Conservation (phyloP, 2,888 invertebrate species). For the Abscondita cerata region DNA sequence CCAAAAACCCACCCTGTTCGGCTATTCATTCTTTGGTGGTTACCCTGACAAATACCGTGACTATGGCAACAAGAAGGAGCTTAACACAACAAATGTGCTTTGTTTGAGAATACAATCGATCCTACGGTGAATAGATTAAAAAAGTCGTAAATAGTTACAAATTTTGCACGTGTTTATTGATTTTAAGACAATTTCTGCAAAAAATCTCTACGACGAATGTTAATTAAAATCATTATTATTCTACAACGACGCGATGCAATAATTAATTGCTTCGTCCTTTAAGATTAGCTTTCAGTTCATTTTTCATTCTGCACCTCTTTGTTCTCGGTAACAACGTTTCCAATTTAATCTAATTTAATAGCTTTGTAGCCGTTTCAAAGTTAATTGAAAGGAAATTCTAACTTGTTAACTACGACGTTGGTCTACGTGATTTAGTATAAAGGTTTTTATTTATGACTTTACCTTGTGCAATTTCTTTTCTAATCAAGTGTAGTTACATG, state of each 20-base stretch:
- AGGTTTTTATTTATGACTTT: slow-evolving; percentile 1
- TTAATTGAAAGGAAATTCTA: slow-evolving; percentile 6
- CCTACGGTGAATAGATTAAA: neutral
- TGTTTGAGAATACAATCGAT: slow-evolving; percentile 6
- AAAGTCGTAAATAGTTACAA: too few species aligned
- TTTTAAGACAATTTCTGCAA: too few species aligned
- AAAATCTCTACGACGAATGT: too few species aligned
- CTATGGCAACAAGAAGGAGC: slow-evolving; percentile 25
- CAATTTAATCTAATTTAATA: slow-evolving; percentile 12
- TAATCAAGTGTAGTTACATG: neutral
- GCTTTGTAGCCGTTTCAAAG: slow-evolving; percentile 5
- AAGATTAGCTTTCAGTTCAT: neutral
- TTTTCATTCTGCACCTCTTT: slow-evolving; percentile 1
- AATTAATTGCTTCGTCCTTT: slow-evolving; percentile 8
- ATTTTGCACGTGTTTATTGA: too few species aligned
- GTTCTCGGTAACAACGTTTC: slow-evolving; percentile 7
- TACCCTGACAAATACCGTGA: slow-evolving; percentile 24
- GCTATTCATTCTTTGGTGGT: slow-evolving; percentile 20
- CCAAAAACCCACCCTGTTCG: slow-evolving; percentile 8
- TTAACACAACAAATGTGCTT: slow-evolving; percentile 21
- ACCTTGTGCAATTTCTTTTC: neutral
- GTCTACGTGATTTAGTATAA: slow-evolving; percentile 1
- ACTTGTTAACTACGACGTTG: neutral
- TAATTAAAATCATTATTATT: too few species aligned
- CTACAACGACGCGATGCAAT: too few species aligned